Conservation (phyloP, 2,888 invertebrate genomes). For the Xestia ashworthii region DNA sequence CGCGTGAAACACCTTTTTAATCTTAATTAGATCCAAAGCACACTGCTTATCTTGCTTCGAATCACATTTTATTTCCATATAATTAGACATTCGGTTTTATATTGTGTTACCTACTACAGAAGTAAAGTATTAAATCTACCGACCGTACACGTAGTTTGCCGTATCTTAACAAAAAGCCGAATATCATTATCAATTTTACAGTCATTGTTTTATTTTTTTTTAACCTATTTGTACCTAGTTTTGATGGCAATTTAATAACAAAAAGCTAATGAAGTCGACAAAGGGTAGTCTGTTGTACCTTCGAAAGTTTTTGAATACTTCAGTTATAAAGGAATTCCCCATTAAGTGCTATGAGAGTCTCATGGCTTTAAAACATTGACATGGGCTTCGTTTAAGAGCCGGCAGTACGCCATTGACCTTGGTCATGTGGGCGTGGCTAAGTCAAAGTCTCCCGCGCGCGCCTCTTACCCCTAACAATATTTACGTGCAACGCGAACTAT, state of each 20-base stretch:
- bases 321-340: not conserved
- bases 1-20: conserved; percentile 19
- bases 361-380: not conserved
- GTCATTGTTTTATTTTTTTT: not conserved
- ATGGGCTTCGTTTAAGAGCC: not conserved
- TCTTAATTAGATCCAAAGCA: conserved; percentile 8
- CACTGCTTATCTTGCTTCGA: not conserved
- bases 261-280: not conserved
- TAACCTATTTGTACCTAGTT: not conserved
- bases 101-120: not conserved
- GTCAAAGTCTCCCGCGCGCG: too few species aligned
- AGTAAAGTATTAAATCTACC: not conserved
- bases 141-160: not conserved
- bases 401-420: too few species aligned
- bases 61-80: not conserved
- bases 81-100: not conserved
- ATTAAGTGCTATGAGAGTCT: not conserved
- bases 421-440: too few species aligned
- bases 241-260: not conserved
- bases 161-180: not conserved
- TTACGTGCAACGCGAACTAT: too few species aligned
- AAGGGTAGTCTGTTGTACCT: too few species aligned
- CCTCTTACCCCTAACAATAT: too few species aligned
- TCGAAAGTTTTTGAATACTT: not conserved
- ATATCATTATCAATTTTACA: not conserved